phyloP scores from a whole-genome alignment of 2,888 invertebrate genomes.

The Tipula unca region DNA sequence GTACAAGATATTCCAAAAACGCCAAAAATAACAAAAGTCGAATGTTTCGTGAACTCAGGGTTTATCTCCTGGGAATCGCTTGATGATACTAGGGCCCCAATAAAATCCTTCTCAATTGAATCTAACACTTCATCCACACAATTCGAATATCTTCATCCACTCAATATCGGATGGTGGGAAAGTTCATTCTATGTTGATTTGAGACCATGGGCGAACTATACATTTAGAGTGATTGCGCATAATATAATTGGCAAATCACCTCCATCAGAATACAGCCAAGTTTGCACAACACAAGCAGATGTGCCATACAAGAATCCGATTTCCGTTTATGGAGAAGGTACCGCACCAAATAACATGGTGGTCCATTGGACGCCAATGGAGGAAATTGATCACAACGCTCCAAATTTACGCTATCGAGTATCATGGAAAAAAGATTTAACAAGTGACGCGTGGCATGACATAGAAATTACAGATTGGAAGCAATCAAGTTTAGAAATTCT shows the following conservation, averaged over 20 bases:
- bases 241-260: slow-evolving; percentile 81
- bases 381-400: neutral
- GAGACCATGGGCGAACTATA: slow-evolving; percentile 93
- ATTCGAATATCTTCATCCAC: slow-evolving; percentile 90
- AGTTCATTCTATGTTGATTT: slow-evolving; percentile 51
- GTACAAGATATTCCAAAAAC: slow-evolving; percentile 95
- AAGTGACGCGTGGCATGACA: too few relatives aligned
- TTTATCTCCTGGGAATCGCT: slow-evolving; percentile 78
- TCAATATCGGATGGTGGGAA: slow-evolving; percentile 80
- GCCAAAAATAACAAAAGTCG: slow-evolving; percentile 57
- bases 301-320: too few relatives aligned
- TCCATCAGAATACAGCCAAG: too few relatives aligned
- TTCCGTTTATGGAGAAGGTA: slow-evolving; percentile 37
- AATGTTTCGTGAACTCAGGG: slow-evolving; percentile 64
- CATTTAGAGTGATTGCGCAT: slow-evolving; percentile 76
- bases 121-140: too few relatives aligned
- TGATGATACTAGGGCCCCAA: slow-evolving; percentile 94
- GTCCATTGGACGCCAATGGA: too few relatives aligned
- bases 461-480: too few relatives aligned
- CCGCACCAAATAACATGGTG: neutral
- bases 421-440: too few relatives aligned
- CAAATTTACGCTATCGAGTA: too few relatives aligned
- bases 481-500: neutral
- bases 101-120: slow-evolving; percentile 79
- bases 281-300: too few relatives aligned